These are phyloP conservation scores for Eolophus roseicapilla DNA, from an alignment of 2,113 vertebrate species.

Conservation along the genomic window DNA sequence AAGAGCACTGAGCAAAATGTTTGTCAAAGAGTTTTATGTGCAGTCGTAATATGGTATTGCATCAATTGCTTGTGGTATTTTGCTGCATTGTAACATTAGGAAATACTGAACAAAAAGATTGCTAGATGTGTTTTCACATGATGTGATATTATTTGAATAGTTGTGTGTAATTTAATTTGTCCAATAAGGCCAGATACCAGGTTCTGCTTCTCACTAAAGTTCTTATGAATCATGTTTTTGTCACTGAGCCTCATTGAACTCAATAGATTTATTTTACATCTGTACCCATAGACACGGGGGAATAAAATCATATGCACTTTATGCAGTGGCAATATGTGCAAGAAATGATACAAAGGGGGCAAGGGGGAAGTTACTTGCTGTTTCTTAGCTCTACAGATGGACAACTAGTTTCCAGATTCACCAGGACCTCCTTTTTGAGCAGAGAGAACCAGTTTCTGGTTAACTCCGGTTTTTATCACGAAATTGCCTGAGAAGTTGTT, in stretches of 20 bases:
- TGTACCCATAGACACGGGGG: neutral
- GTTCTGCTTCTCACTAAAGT: neutral
- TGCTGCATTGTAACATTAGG: neutral
- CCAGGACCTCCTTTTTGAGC: neutral
- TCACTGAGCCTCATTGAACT: neutral
- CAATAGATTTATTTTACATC: neutral
- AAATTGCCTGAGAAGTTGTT: neutral
- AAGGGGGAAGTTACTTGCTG: neutral
- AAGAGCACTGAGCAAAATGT: neutral
- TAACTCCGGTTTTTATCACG: neutral
- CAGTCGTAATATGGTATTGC: neutral
- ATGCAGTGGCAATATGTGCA: neutral
- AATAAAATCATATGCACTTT: neutral
- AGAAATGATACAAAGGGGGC: neutral
- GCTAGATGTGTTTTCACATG: neutral
- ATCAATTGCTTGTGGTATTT: neutral
- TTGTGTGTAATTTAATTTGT: neutral
- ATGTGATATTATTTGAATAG: neutral
- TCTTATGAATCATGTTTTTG: neutral
- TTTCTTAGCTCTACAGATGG: neutral
- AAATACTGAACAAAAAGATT: neutral
- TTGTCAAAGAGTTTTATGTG: neutral
- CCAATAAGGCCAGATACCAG: neutral
- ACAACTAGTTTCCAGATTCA: neutral
- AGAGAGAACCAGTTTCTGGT: neutral